A percentile compares a stretch with the other conserved stretches of the same genome.
phyloP scores from a whole-genome alignment of 2,113 vertebrate species.

The Dicentrarchus labrax region DNA sequence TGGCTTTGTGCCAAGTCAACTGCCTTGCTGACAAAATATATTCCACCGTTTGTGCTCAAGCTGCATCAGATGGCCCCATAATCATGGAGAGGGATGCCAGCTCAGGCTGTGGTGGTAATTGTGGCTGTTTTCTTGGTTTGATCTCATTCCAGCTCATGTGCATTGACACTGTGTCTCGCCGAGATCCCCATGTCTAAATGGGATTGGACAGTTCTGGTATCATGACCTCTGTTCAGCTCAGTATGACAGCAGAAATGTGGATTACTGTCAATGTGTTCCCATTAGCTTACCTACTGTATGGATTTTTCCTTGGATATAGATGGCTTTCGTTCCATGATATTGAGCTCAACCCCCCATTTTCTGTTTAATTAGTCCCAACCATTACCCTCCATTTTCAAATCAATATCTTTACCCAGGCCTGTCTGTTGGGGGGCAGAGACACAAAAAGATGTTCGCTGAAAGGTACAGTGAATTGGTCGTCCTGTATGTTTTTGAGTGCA shows the following conservation, averaged over 20 bases:
- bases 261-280: constrained; percentile 33
- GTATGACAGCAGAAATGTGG: constrained; percentile 47
- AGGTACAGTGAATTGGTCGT: not conserved
- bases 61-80: constrained; percentile 59
- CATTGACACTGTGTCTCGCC: constrained; percentile 31
- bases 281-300: constrained; percentile 62
- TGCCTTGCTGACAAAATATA: constrained; percentile 13
- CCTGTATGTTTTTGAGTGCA: not conserved
- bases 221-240: constrained; percentile 51
- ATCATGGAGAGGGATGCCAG: constrained; percentile 55
- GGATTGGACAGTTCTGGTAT: constrained; percentile 44
- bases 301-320: constrained; percentile 65
- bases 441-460: not conserved
- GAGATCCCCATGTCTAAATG: constrained; percentile 45
- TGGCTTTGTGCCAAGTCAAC: constrained; percentile 36
- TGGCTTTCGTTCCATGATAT: constrained; percentile 53
- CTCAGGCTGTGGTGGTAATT: constrained; percentile 56
- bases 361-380: constrained; percentile 70
- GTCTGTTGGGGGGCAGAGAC: constrained; percentile 6
- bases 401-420: constrained; percentile 57
- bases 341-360: constrained; percentile 32
- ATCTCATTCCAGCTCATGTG: constrained; percentile 60
- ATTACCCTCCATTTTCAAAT: constrained; percentile 68
- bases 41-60: constrained; percentile 34
- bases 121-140: constrained; percentile 55